A percentile compares a stretch with the other conserved stretches of the same genome.
Evolutionary conservation across 2,113 vertebrate species (phyloP).

Genomic region (Numida meleagris): DNA sequence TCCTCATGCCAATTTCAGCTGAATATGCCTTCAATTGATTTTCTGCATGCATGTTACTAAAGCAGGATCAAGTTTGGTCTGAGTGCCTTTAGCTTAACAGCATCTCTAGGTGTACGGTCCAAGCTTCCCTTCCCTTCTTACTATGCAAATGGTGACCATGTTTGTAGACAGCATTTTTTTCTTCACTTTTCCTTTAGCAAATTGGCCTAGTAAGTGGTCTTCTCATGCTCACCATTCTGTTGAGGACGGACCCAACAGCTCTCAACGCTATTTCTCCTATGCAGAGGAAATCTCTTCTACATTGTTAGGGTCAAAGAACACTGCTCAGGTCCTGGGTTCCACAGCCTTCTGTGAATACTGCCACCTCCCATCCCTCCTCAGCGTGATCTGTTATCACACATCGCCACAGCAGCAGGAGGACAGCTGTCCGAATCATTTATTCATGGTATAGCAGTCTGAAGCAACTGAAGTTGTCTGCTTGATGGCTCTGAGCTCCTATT

Average conservation of each 20-base stretch:
- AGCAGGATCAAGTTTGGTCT: background rate
- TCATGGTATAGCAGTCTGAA: background rate
- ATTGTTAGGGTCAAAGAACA: background rate
- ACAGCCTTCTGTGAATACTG: background rate
- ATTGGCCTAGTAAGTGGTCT: background rate
- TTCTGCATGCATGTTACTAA: background rate
- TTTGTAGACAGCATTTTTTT: background rate
- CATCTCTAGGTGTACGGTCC: background rate
- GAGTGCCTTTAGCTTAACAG: background rate
- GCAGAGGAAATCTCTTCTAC: background rate
- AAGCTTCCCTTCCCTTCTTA: background rate
- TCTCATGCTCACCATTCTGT: background rate
- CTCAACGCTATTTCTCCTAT: background rate
- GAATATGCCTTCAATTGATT: background rate
- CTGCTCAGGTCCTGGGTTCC: background rate
- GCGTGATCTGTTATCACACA: rapidly evolving
- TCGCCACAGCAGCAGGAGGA: background rate
- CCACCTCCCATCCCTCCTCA: background rate
- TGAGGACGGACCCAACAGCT: background rate
- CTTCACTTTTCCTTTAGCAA: background rate
- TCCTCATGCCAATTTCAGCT: background rate
- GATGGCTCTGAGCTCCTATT: background rate
- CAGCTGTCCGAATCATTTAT: conserved; percentile 27
- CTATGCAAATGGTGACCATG: background rate
- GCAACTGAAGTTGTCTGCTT: background rate